A percentile compares a stretch with the other conserved stretches of the same genome.
Evolutionary conservation across 2,113 vertebrate species (phyloP).

Genomic region (Sceloporus tristichus): DNA sequence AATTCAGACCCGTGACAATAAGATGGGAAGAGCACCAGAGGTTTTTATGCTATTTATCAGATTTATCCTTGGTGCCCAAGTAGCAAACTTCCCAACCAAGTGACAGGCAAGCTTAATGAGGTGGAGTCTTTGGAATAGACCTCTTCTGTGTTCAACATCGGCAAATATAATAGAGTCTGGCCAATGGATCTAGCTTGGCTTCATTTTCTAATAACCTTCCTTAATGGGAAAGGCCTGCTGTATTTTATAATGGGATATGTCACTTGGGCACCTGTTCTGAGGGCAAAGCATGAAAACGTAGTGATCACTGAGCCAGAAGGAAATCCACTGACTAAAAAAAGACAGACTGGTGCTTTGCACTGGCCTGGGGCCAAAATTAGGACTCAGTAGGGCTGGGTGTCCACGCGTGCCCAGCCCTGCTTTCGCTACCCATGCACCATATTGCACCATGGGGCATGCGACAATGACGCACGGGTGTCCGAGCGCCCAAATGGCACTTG

Average conservation of each 20-base stretch:
- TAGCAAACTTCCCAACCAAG: conserved; percentile 4
- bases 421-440: no score
- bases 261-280: conserved; percentile 1
- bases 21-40: fast-evolving
- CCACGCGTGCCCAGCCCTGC: no score
- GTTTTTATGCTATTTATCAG: not conserved
- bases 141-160: not conserved
- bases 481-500: no score
- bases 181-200: not conserved
- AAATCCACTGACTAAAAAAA: conserved; percentile 6
- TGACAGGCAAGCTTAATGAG: not conserved
- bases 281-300: conserved; percentile 11
- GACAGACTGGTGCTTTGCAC: not conserved
- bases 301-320: not conserved
- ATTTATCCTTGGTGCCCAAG: not conserved
- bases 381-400: no score
- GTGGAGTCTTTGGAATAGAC: not conserved
- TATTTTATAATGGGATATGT: not conserved
- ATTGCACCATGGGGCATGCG: no score
- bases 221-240: not conserved
- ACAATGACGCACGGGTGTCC: no score
- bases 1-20: fast-evolving
- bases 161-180: not conserved
- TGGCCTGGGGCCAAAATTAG: no score
- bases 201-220: not conserved